Evolutionary conservation across 2,888 invertebrate genomes (phyloP).

Genomic region (Tridacna gigas): DNA sequence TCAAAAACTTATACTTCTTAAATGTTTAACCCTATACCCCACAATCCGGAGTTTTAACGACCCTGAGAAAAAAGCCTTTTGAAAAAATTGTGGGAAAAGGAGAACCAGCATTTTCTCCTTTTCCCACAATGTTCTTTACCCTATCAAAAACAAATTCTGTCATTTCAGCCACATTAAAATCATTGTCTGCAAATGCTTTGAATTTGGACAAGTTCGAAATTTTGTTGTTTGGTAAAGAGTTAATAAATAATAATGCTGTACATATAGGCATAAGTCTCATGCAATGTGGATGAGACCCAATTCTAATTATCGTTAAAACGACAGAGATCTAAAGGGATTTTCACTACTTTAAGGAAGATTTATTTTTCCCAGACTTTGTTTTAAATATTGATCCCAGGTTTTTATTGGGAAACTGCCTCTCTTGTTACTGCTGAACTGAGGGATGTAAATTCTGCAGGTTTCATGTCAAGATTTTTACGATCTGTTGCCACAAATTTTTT

Average conservation of each 20-base stretch:
- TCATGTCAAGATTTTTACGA: constrained; percentile 26
- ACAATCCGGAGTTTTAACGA: no score
- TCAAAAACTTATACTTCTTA: constrained; percentile 29
- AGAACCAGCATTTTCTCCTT: no score
- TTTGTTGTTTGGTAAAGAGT: no score
- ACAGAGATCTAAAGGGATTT: constrained; percentile 59
- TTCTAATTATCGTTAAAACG: constrained; percentile 57
- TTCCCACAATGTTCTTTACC: no score
- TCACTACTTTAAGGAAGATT: constrained; percentile 60
- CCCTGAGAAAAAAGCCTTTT: no score
- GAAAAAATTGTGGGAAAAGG: no score
- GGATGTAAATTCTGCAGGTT: constrained; percentile 27
- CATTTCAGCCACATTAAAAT: no score
- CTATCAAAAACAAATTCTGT: no score
- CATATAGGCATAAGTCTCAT: constrained; percentile 48
- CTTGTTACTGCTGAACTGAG: constrained; percentile 25
- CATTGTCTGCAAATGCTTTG: no score
- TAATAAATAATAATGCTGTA: constrained; percentile 53
- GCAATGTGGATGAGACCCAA: constrained; percentile 48
- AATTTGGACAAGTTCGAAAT: no score
- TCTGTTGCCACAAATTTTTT: constrained; percentile 19
- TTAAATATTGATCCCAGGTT: constrained; percentile 59
- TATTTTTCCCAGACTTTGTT: constrained; percentile 62
- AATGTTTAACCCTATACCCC: no score
- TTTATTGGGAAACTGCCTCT: constrained; percentile 17